Evolutionary conservation across 2,797 vertebrate species (phyloP).

Genomic region (Fistularia tabacaria): DNA sequence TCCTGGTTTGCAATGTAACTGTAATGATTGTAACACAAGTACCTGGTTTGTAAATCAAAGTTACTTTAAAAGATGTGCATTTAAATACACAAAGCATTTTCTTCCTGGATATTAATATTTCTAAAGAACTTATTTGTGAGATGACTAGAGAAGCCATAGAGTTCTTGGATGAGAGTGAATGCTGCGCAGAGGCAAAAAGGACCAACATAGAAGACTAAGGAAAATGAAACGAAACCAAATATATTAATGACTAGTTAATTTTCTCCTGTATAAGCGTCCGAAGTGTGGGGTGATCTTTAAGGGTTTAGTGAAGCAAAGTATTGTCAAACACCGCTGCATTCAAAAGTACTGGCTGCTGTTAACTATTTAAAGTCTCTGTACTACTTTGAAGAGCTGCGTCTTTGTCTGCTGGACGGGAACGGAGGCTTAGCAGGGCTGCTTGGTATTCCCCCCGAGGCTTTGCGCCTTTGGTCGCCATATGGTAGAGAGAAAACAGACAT

Average conservation of each 20-base stretch:
- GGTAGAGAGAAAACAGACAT: constrained; percentile 70
- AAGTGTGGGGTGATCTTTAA: constrained; percentile 36
- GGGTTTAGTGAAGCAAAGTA: constrained; percentile 59
- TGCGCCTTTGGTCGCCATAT: constrained; percentile 77
- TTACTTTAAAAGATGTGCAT: too few species aligned
- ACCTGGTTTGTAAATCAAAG: too few species aligned
- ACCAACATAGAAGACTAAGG: too few species aligned
- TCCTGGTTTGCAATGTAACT: too few species aligned
- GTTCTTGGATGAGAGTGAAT: too few species aligned
- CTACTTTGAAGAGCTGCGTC: constrained; percentile 69
- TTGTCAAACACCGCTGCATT: constrained; percentile 73
- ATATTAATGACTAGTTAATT: constrained; percentile 23
- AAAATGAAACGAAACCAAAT: too few species aligned
- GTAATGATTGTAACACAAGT: too few species aligned
- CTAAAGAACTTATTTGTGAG: too few species aligned
- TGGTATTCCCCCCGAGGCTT: constrained; percentile 73
- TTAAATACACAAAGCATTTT: too few species aligned
- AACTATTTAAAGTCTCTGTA: constrained; percentile 65
- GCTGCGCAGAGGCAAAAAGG: too few species aligned
- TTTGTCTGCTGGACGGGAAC: constrained; percentile 59
- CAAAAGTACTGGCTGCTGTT: constrained; percentile 55
- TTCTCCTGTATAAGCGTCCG: constrained; percentile 23
- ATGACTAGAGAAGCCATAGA: too few species aligned
- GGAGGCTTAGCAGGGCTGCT: constrained; percentile 68
- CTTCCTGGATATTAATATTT: too few species aligned